Conservation (phyloP, 2,888 invertebrate genomes). For the Volucella inanis region DNA sequence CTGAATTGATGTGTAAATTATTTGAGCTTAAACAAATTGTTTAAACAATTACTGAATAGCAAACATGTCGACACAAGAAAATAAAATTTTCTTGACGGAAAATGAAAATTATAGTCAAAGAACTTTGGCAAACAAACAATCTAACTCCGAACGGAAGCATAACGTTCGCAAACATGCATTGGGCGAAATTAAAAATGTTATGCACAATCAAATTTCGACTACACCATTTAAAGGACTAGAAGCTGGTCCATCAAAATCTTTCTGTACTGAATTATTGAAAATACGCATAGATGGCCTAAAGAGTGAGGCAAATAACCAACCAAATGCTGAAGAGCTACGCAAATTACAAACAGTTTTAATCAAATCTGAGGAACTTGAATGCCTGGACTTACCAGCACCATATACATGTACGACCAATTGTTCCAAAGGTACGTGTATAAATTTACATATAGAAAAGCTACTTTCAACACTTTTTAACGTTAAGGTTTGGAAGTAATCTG, state of each 20-base stretch:
- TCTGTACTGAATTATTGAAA: conserved; percentile 36
- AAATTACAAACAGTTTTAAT: conserved; percentile 6
- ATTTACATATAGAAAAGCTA: not conserved
- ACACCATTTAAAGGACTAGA: conserved; percentile 71
- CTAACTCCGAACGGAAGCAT: conserved; percentile 61
- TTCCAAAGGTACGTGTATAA: conserved; percentile 38
- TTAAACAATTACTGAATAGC: too few species aligned
- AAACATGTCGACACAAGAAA: conserved; percentile 42
- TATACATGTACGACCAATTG: conserved; percentile 48
- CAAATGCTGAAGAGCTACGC: conserved; percentile 23
- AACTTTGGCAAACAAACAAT: conserved; percentile 43
- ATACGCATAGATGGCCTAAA: conserved; percentile 26
- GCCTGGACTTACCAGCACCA: conserved; percentile 17
- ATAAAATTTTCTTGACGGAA: conserved; percentile 23
- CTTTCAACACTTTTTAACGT: not conserved
- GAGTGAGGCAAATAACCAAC: conserved; percentile 17
- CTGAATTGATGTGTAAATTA: too few species aligned
- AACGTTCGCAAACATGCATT: conserved; percentile 74
- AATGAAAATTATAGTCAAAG: conserved; percentile 45
- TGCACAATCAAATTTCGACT: conserved; percentile 73
- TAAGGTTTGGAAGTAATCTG: conserved; percentile 63
- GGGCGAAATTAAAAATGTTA: conserved; percentile 76
- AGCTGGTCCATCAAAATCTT: conserved; percentile 39
- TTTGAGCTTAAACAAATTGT: too few species aligned
- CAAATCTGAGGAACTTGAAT: conserved; percentile 6